Percentiles rank a stretch among this genome's conserved stretches.
These are phyloP conservation scores for Sceloporus undulatus DNA, from an alignment of 2,113 vertebrate genomes.

Conservation along the genomic window DNA sequence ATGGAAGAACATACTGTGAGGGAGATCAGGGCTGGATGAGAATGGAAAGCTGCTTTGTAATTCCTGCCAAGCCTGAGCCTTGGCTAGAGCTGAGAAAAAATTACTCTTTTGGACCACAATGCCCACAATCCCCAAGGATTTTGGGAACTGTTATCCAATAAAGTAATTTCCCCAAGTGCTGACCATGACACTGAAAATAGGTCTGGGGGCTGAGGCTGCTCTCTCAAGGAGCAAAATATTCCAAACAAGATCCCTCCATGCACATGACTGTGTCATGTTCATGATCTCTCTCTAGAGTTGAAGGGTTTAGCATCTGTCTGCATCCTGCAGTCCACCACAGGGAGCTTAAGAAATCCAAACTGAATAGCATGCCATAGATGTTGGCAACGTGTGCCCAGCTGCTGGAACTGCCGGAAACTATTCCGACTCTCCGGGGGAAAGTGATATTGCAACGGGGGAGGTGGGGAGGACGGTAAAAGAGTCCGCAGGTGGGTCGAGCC, in stretches of 20 bases:
- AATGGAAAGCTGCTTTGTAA: not conserved
- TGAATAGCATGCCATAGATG: not conserved
- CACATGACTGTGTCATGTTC: not conserved
- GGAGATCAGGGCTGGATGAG: not conserved
- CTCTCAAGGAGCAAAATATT: no score
- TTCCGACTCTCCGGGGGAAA: not conserved
- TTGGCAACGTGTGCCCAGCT: conserved; percentile 9
- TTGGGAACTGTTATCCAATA: not conserved
- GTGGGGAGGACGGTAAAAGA: not conserved
- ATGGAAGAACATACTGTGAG: not conserved
- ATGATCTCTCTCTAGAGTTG: not conserved
- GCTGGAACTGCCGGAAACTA: conserved; percentile 3
- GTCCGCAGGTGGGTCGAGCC: not conserved
- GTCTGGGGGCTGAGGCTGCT: not conserved
- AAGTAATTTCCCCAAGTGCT: not conserved
- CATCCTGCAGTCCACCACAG: not conserved
- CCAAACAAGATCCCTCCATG: not conserved
- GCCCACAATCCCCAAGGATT: not conserved
- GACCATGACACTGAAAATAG: not conserved
- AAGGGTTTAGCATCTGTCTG: not conserved
- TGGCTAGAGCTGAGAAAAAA: not conserved
- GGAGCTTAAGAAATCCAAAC: not conserved
- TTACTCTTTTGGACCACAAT: not conserved
- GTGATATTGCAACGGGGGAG: not conserved
- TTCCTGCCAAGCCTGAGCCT: not conserved